These are phyloP conservation scores for Brachyopa scutellaris DNA, from an alignment of 2,888 invertebrate genomes.

Conservation along the genomic window DNA sequence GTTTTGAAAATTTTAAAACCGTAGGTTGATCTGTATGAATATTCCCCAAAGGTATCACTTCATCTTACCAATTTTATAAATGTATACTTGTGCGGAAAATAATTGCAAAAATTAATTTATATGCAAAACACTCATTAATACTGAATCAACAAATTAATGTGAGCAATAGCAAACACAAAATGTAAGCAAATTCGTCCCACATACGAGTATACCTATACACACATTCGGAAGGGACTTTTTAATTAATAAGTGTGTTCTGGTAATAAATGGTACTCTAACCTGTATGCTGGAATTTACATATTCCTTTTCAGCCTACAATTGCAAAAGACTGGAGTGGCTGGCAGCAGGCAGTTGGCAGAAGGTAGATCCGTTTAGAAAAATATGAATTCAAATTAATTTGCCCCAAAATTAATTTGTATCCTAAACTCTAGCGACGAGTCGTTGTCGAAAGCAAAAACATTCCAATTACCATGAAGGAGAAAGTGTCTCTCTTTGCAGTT, in stretches of 20 bases:
- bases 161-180: not conserved
- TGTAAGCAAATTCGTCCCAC: not conserved
- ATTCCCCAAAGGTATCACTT: too few species aligned
- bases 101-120: too few species aligned
- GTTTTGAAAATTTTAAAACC: too few species aligned
- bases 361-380: slow-evolving; percentile 15
- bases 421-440: not conserved
- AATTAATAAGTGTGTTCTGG: slow-evolving; percentile 26
- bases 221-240: slow-evolving; percentile 3
- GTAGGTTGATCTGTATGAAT: too few species aligned
- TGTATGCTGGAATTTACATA: slow-evolving; percentile 1
- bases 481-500: slow-evolving; percentile 23
- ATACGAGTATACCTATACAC: not conserved
- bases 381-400: slow-evolving; percentile 51
- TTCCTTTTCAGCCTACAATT: not conserved
- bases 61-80: too few species aligned
- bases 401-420: slow-evolving; percentile 34
- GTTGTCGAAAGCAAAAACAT: not conserved
- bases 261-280: slow-evolving; percentile 9
- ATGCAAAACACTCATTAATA: slow-evolving; percentile 9
- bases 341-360: not conserved
- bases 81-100: too few species aligned
- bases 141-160: not conserved
- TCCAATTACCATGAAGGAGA: slow-evolving; percentile 20
- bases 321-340: too few species aligned